phyloP scores from a whole-genome alignment of 2,797 vertebrate genomes.

The Lacerta bilineata region DNA sequence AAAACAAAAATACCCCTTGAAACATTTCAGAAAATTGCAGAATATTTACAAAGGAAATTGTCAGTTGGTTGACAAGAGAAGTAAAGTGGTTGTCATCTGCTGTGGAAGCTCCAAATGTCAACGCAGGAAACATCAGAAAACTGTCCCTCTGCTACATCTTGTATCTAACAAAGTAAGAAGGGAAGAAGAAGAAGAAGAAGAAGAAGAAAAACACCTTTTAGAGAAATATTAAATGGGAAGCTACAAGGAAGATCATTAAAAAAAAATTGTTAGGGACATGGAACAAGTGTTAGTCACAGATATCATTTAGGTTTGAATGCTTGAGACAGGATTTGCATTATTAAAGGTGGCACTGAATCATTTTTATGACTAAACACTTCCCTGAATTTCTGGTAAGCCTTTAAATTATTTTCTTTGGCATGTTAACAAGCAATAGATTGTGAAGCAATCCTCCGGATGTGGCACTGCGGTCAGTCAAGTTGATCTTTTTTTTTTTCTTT shows the following conservation, averaged over 20 bases:
- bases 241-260: slow-evolving; percentile 43
- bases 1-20: too few relatives aligned
- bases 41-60: slow-evolving; percentile 22
- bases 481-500: slow-evolving; percentile 51
- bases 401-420: slow-evolving; percentile 49
- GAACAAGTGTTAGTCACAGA: slow-evolving; percentile 18
- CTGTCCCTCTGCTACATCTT: neutral
- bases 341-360: slow-evolving; percentile 13
- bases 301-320: slow-evolving; percentile 50
- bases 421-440: slow-evolving; percentile 39
- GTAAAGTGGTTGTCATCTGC: neutral
- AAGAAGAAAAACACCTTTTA: slow-evolving; percentile 16
- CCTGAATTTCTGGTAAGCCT: slow-evolving; percentile 43
- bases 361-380: slow-evolving; percentile 37
- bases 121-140: neutral
- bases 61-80: neutral
- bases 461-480: slow-evolving; percentile 17
- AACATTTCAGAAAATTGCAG: slow-evolving; percentile 20
- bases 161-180: slow-evolving; percentile 9
- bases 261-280: slow-evolving; percentile 35
- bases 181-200: slow-evolving; percentile 6
- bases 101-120: neutral
- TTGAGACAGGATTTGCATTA: slow-evolving; percentile 31
- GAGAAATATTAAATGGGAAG: slow-evolving; percentile 47
- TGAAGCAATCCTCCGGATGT: slow-evolving; percentile 27